Conservation (phyloP, 2,888 invertebrate species). For the Smittia sp. region DNA sequence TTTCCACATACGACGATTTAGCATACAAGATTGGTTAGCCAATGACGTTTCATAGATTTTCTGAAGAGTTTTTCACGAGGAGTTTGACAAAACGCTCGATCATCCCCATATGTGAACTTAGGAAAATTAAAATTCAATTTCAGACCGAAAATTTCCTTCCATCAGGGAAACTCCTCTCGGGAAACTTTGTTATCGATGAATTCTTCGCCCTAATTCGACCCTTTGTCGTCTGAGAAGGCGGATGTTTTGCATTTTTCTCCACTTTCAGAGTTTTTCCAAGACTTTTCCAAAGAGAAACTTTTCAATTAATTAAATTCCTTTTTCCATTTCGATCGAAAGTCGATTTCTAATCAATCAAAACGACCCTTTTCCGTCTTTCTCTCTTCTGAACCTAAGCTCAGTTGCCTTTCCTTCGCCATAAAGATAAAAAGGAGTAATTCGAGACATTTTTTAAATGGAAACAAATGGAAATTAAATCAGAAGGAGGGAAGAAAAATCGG, state of each 20-base stretch:
- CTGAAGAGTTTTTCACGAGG: no score
- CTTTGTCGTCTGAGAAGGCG: background rate
- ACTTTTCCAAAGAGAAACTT: background rate
- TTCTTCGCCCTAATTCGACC: no score
- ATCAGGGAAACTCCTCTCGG: no score
- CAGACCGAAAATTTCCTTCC: no score
- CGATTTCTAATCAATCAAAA: constrained; percentile 27
- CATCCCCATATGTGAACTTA: no score
- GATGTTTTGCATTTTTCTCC: background rate
- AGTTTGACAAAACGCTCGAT: no score
- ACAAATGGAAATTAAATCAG: constrained; percentile 25
- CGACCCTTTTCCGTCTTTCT: background rate
- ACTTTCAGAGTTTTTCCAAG: background rate
- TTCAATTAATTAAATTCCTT: constrained; percentile 12
- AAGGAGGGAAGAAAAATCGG: background rate
- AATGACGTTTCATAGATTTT: no score
- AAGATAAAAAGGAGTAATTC: constrained; percentile 17
- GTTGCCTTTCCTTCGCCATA: background rate
- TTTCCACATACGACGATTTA: no score
- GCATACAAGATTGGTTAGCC: no score
- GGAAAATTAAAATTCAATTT: no score
- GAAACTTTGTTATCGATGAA: no score
- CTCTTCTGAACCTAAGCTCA: background rate
- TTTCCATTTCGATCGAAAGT: background rate
- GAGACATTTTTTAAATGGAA: constrained; percentile 30